phyloP scores from a whole-genome alignment of 2,888 invertebrate genomes.

The Melanchra persicariae region DNA sequence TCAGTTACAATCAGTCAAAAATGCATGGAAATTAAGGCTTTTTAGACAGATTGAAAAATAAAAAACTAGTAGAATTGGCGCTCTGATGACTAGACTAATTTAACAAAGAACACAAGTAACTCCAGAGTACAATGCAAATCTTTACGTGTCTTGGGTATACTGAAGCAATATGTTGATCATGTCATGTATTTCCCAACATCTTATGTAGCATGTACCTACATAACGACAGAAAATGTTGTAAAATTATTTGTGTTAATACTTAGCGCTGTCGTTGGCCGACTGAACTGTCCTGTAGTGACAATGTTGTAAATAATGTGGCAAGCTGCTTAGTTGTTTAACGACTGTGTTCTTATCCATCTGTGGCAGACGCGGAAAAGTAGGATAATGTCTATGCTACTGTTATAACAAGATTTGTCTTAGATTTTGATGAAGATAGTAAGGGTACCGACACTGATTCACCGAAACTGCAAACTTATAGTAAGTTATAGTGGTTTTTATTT shows the following conservation, averaged over 20 bases:
- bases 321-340: constrained; percentile 8
- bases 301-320: constrained; percentile 5
- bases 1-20: no score
- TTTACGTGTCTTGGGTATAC: constrained; percentile 15
- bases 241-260: constrained; percentile 52
- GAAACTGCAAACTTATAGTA: background rate
- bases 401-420: background rate
- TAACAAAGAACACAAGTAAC: background rate
- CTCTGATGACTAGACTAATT: background rate
- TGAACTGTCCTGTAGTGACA: constrained; percentile 10
- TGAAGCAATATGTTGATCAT: constrained; percentile 45
- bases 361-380: background rate
- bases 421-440: background rate
- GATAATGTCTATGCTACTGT: background rate
- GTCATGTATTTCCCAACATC: constrained; percentile 30
- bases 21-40: no score
- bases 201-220: constrained; percentile 21
- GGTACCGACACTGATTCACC: background rate
- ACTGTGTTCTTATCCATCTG: no score
- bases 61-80: no score
- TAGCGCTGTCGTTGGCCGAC: constrained; percentile 12
- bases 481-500: no score
- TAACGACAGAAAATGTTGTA: constrained; percentile 28
- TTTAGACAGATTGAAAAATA: no score
- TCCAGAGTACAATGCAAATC: constrained; percentile 18